Conservation (phyloP, 2,888 invertebrate species). For the Chrysomela aeneicollis region DNA sequence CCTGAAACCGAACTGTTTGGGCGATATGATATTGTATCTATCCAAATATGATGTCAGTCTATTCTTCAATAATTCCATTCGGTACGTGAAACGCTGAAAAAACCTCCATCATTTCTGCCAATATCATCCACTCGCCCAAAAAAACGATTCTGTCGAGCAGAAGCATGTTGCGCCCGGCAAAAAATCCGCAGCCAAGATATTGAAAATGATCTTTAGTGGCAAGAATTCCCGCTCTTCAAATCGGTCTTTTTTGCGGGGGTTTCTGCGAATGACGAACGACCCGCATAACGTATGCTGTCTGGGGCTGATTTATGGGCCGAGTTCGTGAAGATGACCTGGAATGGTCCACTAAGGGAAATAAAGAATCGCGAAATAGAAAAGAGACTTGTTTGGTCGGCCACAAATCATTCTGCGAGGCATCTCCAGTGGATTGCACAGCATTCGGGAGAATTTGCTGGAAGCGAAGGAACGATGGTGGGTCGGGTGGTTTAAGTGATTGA, state of each 20-base stretch:
- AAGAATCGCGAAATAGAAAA: conserved; percentile 61
- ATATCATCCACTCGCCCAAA: background rate
- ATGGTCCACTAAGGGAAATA: conserved; percentile 58
- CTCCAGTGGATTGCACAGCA: conserved; percentile 16
- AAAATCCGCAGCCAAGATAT: conserved; percentile 44
- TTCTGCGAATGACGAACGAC: conserved; percentile 55
- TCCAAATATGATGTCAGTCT: too few species aligned
- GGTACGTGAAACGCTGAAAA: too few species aligned
- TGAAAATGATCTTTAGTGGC: conserved; percentile 47
- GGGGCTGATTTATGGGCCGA: conserved; percentile 57
- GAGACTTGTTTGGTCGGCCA: conserved; percentile 60
- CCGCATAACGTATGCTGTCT: conserved; percentile 60
- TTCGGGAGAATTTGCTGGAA: background rate
- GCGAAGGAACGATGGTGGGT: background rate
- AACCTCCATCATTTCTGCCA: too few species aligned
- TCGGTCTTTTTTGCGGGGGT: conserved; percentile 46
- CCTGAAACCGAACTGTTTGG: too few species aligned
- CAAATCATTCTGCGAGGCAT: conserved; percentile 55
- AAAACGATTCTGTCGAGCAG: background rate
- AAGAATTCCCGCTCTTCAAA: conserved; percentile 41
- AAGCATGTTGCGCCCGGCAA: conserved; percentile 24
- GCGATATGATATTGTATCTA: too few species aligned
- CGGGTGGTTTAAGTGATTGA: background rate
- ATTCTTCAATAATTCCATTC: too few species aligned
- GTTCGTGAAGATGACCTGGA: conserved; percentile 51